Percentiles rank a stretch among this genome's conserved stretches.
These are phyloP conservation scores for Picus viridis DNA, from an alignment of 2,797 vertebrate genomes.

Conservation along the genomic window DNA sequence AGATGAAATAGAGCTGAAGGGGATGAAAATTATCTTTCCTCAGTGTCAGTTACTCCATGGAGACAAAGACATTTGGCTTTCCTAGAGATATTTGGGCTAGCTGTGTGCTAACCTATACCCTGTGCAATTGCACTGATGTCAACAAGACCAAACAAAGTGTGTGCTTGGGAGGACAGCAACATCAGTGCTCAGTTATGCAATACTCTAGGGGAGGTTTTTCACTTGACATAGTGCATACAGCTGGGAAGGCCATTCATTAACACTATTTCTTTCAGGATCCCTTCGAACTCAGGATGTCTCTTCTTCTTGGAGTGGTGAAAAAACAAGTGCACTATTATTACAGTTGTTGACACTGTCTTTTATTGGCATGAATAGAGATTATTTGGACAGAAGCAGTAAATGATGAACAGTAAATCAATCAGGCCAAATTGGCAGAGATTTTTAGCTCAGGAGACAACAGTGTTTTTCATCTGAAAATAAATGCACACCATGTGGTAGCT, in stretches of 20 bases:
- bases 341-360: constrained; percentile 54
- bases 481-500: neutral
- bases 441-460: constrained; percentile 29
- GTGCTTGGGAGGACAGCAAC: neutral
- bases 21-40: constrained; percentile 11
- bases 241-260: constrained; percentile 57
- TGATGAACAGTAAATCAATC: constrained; percentile 54
- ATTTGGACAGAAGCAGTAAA: constrained; percentile 49
- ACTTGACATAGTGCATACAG: constrained; percentile 27
- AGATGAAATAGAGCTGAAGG: constrained; percentile 3
- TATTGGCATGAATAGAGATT: constrained; percentile 53
- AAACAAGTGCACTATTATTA: constrained; percentile 51
- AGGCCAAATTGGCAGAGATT: constrained; percentile 55
- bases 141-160: neutral
- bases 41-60: neutral
- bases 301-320: constrained; percentile 32
- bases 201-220: constrained; percentile 8
- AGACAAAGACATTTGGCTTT: constrained; percentile 5
- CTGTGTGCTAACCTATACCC: neutral
- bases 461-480: constrained; percentile 59
- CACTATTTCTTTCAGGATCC: constrained; percentile 53
- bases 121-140: neutral
- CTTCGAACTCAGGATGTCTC: constrained; percentile 53
- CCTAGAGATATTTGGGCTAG: neutral
- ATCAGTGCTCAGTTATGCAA: neutral